These are phyloP conservation scores for Dicrostonyx torquatus DNA, from an alignment of 2,797 vertebrate genomes.

Conservation along the genomic window DNA sequence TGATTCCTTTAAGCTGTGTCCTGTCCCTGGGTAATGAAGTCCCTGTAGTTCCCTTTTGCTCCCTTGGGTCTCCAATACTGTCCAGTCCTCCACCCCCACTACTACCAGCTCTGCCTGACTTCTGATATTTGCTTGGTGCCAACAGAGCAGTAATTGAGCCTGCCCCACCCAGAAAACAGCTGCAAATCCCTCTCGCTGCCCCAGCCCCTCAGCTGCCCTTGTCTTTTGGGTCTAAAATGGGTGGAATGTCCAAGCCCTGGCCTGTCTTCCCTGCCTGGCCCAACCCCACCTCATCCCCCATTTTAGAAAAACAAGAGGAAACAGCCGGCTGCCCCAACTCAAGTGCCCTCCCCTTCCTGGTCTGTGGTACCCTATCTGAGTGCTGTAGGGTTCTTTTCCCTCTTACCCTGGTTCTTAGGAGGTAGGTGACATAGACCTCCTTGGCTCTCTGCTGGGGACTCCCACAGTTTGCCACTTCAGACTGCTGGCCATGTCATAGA, in stretches of 20 bases:
- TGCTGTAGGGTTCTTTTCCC: background rate
- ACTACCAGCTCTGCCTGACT: background rate
- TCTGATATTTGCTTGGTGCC: background rate
- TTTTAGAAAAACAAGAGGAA: background rate
- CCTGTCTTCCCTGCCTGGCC: background rate
- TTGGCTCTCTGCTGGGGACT: background rate
- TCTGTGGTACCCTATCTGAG: background rate
- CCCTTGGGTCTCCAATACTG: background rate
- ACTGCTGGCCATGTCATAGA: slow-evolving; percentile 76
- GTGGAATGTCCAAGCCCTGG: slow-evolving; percentile 56
- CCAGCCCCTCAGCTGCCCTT: slow-evolving; percentile 67
- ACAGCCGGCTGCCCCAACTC: background rate
- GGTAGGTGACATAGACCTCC: slow-evolving; percentile 72
- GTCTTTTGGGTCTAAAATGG: slow-evolving; percentile 68
- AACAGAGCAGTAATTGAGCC: slow-evolving; percentile 3
- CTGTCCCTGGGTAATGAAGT: background rate
- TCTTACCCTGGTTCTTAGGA: slow-evolving; percentile 64
- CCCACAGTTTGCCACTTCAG: slow-evolving; percentile 55
- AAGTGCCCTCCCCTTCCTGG: background rate
- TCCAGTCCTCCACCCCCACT: background rate
- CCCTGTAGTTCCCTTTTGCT: background rate
- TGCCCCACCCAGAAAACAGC: slow-evolving; percentile 66
- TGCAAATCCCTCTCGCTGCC: slow-evolving; percentile 22
- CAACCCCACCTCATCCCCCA: background rate
- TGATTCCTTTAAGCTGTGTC: background rate